These are phyloP conservation scores for Xestobium rufovillosum DNA, from an alignment of 2,888 invertebrate species.

Conservation along the genomic window DNA sequence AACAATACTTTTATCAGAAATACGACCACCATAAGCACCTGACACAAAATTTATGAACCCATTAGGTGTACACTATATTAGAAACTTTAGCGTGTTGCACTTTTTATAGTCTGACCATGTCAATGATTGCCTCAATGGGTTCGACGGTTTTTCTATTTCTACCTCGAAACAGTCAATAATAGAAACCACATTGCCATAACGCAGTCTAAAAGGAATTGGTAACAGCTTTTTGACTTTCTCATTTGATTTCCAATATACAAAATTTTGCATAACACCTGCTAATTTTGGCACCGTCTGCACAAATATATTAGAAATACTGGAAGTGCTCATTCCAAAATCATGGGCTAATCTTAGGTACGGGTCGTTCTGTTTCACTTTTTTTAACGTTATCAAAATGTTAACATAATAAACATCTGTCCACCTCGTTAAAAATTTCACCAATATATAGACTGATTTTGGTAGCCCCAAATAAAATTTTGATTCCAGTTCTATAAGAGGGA, in stretches of 20 bases:
- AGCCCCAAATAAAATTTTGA: too few species aligned
- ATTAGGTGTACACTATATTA: constrained; percentile 24
- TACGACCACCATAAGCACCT: constrained; percentile 29
- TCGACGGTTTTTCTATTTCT: constrained; percentile 34
- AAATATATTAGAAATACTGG: too few species aligned
- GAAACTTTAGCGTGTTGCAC: constrained; percentile 27
- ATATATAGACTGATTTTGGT: too few species aligned
- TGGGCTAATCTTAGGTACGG: too few species aligned
- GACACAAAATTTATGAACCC: constrained; percentile 31
- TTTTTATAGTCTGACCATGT: constrained; percentile 35
- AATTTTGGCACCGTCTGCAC: constrained; percentile 13
- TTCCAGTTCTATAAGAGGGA: too few species aligned
- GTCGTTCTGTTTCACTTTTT: too few species aligned
- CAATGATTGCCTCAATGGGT: constrained; percentile 30
- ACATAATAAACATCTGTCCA: too few species aligned
- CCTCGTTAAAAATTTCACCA: too few species aligned
- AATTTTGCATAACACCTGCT: constrained; percentile 10
- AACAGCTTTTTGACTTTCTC: constrained; percentile 16
- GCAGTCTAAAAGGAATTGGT: constrained; percentile 23
- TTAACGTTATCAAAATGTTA: too few species aligned
- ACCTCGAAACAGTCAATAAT: constrained; percentile 38
- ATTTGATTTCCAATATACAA: constrained; percentile 17
- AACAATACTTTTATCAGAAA: constrained; percentile 23
- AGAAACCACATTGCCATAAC: constrained; percentile 25
- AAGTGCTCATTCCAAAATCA: too few species aligned